A percentile compares a stretch with the other conserved stretches of the same genome.
These are phyloP conservation scores for Pogonocherus hispidulus DNA, from an alignment of 2,888 invertebrate genomes.

Conservation along the genomic window DNA sequence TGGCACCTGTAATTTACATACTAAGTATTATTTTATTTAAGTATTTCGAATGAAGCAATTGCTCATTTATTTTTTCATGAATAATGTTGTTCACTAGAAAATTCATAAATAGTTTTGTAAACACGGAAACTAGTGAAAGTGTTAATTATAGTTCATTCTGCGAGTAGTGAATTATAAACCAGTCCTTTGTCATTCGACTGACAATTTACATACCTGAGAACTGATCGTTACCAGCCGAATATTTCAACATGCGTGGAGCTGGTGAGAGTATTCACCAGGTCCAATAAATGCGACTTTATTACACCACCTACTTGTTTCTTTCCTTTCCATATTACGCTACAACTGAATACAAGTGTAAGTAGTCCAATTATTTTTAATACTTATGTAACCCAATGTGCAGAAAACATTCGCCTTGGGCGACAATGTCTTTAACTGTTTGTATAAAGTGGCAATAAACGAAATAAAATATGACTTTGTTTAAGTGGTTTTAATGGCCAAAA, in stretches of 20 bases:
- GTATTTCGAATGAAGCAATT: no score
- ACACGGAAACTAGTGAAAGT: no score
- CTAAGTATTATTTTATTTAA: no score
- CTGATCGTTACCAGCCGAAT: background rate
- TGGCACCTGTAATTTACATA: no score
- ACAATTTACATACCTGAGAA: background rate
- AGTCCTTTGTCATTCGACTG: background rate
- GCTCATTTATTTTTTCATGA: no score
- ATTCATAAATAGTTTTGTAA: no score
- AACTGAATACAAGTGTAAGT: background rate
- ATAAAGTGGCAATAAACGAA: background rate
- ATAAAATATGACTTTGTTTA: slow-evolving; percentile 23
- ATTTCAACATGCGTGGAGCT: background rate
- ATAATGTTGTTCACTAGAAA: no score
- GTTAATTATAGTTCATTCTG: no score
- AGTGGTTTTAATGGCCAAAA: no score
- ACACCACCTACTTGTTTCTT: background rate
- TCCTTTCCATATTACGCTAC: background rate
- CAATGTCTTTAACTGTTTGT: background rate
- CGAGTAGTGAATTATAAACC: no score
- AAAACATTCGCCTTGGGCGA: background rate
- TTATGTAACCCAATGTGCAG: background rate
- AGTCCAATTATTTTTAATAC: background rate
- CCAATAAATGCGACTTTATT: no score
- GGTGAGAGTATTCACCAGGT: background rate